Evolutionary conservation across 2,888 invertebrate genomes (phyloP), one percentile per base, ranked within the genome.

Genomic region (Pherbina coryleti): DNA sequence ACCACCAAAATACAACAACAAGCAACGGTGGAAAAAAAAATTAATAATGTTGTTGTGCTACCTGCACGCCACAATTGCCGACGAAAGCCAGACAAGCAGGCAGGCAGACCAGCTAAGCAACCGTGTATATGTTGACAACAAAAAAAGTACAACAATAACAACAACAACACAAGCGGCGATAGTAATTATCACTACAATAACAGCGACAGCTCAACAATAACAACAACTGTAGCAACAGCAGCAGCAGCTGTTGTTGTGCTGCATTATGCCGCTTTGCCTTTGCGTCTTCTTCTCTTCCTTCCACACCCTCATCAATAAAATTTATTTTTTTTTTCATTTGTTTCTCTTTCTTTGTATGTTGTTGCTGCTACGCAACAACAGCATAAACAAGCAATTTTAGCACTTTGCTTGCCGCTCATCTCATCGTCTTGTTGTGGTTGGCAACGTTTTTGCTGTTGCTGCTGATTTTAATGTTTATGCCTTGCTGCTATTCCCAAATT

Each of bases 131-230:
- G 22, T 19, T 31, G 34, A 19, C 66, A n/a, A 66, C 67, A 77
- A 22, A 69, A 70, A 53, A 49, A 60, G 55, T 44, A 44, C 8
- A n/a, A 57, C 9, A 57, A 57, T 9, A 76, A 71, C 57, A 70
- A 74, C 44, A 75, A 74, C 77, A 78, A 77, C 72, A 72, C 22
- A 34, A 64, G 77, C 84, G 82, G 81, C 85, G 84, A 84, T 80
- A 84, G 83, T 82, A 81, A 80, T 79, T 78, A 80, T 79, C 81
- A 80, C 77, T 83, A 85, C 82, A 83, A 83, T 81, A 84, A 84
- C 66, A 31, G 37, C 25, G 34, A 82, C 49, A 19, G 69, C 49
- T 5, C 60, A 60, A 14, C 60, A 60, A 14, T 19, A 66, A 66
- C 60, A 7, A 28, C 17, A 25, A 28, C 60, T 31, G 34, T n/a